Evolutionary conservation across 2,113 vertebrate species (phyloP).

Genomic region (Suricata suricatta): DNA sequence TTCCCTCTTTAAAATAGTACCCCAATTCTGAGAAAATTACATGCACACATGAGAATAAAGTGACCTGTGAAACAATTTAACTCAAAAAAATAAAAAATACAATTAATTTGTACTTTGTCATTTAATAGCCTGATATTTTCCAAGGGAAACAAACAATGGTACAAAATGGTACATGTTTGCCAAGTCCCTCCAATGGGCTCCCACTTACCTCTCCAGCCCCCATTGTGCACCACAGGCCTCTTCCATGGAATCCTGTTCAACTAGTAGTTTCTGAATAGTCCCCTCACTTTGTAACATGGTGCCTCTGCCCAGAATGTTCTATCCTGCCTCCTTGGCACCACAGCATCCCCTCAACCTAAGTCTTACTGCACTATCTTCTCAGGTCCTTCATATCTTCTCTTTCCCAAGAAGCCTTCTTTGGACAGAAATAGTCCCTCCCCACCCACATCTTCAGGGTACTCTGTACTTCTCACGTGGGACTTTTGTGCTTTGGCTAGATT

Average conservation of each 20-base stretch:
- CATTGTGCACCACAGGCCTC: not conserved
- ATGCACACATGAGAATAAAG: not conserved
- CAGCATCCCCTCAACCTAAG: not conserved
- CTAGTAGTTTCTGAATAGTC: not conserved
- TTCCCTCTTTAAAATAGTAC: slow-evolving; percentile 12
- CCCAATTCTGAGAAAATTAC: not conserved
- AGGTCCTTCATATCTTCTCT: not conserved
- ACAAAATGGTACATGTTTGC: not conserved
- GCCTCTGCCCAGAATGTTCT: not conserved
- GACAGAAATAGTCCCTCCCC: not conserved
- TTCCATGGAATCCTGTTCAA: not conserved
- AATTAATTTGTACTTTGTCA: not conserved
- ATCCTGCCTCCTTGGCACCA: not conserved
- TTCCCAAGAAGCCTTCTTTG: not conserved
- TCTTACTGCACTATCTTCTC: not conserved
- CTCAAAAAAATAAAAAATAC: not conserved
- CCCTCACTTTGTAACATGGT: not conserved
- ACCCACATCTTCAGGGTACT: not conserved
- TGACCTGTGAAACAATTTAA: not conserved
- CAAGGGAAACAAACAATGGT: not conserved
- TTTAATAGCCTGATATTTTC: not conserved
- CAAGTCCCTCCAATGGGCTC: not conserved
- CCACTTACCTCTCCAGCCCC: not conserved
- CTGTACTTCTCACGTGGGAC: fast-evolving
- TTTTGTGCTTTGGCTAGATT: fast-evolving